These are phyloP conservation scores for Neodiprion virginianus DNA, from an alignment of 1,140 invertebrate genomes.

Conservation along the genomic window DNA sequence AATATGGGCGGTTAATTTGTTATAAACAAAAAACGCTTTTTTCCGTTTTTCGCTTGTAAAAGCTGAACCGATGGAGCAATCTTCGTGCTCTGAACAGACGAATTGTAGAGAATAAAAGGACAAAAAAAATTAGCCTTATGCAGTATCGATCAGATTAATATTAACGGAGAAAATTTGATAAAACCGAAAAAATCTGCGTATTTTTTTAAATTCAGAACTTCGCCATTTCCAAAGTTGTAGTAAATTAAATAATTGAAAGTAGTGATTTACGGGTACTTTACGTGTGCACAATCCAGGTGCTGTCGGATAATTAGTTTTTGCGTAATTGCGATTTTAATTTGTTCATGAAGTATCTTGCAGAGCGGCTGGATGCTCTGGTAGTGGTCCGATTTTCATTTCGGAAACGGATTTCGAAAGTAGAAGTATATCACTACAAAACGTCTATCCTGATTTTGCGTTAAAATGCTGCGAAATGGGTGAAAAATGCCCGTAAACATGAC, in stretches of 20 bases:
- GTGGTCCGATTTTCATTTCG: too few species aligned
- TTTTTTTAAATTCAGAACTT: slow-evolving; percentile 2
- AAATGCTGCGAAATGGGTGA: neutral
- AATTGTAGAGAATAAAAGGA: slow-evolving; percentile 12
- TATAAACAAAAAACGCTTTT: too few species aligned
- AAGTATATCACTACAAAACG: neutral
- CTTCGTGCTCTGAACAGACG: neutral
- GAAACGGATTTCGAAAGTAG: too few species aligned
- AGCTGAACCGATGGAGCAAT: neutral
- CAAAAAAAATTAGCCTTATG: neutral
- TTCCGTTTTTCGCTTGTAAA: too few species aligned
- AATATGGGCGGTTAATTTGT: too few species aligned
- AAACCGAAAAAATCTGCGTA: neutral
- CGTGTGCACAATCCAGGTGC: too few species aligned
- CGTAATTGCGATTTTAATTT: too few species aligned
- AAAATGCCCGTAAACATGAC: slow-evolving; percentile 8
- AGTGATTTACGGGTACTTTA: too few species aligned
- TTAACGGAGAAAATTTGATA: neutral
- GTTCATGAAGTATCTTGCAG: too few species aligned
- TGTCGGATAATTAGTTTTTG: too few species aligned
- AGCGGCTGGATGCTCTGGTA: too few species aligned
- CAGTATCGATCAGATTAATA: neutral
- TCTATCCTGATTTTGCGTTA: slow-evolving; percentile 9
- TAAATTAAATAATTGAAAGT: too few species aligned
- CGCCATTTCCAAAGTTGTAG: neutral